These are phyloP conservation scores for Trichechus manatus DNA, from an alignment of 2,113 vertebrate species.

Conservation along the genomic window DNA sequence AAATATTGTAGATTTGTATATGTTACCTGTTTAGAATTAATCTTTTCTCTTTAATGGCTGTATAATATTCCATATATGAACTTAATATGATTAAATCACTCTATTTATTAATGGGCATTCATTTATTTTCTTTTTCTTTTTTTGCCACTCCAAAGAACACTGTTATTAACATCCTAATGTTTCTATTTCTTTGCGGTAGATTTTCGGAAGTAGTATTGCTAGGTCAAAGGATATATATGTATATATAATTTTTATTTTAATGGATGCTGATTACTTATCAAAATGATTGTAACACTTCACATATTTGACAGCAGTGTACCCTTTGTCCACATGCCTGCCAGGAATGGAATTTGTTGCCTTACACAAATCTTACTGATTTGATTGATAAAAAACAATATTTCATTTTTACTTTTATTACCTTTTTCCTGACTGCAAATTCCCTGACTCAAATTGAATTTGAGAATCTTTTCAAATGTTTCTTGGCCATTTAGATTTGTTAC, in stretches of 20 bases:
- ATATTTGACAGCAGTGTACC: not conserved
- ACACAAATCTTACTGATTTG: not conserved
- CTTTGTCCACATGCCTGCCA: not conserved
- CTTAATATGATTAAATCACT: not conserved
- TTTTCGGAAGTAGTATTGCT: not conserved
- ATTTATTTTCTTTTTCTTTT: not conserved
- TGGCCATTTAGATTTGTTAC: not conserved
- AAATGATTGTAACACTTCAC: not conserved
- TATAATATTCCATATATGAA: not conserved
- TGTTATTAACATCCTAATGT: slow-evolving; percentile 1
- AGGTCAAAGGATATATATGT: not conserved
- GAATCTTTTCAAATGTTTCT: not conserved
- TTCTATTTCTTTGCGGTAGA: not conserved
- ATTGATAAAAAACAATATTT: not conserved
- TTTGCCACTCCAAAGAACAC: not conserved
- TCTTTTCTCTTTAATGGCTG: not conserved
- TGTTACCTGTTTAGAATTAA: slow-evolving; percentile 13
- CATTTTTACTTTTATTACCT: not conserved
- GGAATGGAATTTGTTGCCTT: slow-evolving; percentile 2
- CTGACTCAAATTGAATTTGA: not conserved
- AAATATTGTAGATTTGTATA: not conserved
- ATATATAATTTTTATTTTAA: not conserved
- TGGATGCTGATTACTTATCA: not conserved
- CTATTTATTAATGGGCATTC: not conserved
- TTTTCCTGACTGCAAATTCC: not conserved